A percentile compares a stretch with the other conserved stretches of the same genome.
These are phyloP conservation scores for Macaria liturata DNA, from an alignment of 2,888 invertebrate genomes.

Conservation along the genomic window DNA sequence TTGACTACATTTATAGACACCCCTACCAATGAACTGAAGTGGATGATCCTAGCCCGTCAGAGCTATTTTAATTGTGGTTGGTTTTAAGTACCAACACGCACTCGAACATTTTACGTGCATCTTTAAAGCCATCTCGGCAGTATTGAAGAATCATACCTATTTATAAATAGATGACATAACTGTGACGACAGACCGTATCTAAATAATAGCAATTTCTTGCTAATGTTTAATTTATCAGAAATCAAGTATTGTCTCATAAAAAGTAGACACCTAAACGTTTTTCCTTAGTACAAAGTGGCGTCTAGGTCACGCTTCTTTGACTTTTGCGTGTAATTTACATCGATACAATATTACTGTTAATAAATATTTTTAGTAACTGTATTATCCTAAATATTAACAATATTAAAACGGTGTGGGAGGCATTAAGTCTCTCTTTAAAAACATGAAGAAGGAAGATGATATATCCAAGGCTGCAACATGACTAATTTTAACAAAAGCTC, in stretches of 20 bases:
- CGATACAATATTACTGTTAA: too few species aligned
- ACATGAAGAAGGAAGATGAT: background rate
- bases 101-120: conserved; percentile 53
- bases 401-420: too few species aligned
- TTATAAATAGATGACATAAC: conserved; percentile 62
- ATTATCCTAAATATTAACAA: too few species aligned
- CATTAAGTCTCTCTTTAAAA: too few species aligned
- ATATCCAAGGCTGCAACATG: conserved; percentile 35
- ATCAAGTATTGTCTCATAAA: conserved; percentile 1
- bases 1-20: conserved; percentile 39
- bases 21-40: conserved; percentile 54
- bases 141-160: conserved; percentile 48
- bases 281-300: too few species aligned
- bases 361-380: too few species aligned
- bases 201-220: conserved; percentile 22
- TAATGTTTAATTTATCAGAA: conserved; percentile 6
- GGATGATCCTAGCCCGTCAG: conserved; percentile 40
- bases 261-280: background rate
- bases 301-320: too few species aligned
- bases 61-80: conserved; percentile 62
- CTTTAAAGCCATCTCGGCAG: conserved; percentile 45
- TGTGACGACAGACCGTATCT: conserved; percentile 21
- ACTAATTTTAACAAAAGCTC: conserved; percentile 52
- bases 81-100: conserved; percentile 51
- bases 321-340: too few species aligned